Evolutionary conservation across 2,888 invertebrate species (phyloP), one percentile per base, ranked within the genome.

Genomic region (Melinaea menophilus): DNA sequence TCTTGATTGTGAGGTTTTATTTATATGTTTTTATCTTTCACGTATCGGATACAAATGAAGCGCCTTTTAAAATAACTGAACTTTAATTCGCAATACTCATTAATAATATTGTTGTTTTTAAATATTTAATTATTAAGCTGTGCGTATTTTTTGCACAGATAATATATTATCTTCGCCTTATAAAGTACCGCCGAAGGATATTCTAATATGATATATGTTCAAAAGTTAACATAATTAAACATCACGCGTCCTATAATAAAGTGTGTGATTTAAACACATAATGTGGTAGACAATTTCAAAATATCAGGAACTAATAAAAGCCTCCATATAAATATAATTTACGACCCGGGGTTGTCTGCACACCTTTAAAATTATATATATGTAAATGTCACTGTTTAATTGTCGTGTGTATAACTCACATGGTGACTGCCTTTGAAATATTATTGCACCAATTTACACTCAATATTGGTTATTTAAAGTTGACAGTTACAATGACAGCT

Each of bases 221-320:
- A 22, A 22, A 22, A 22, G 22, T 22, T 22, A 22, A 22, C 22
- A 22, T 22, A 22, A 22, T 22, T 22, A 22, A 22, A 22, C 22
- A 22, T 22, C 22, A 22, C 22, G 22, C 22, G 22, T 22, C 22
- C 22, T 22, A 57, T 57, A 41, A 41, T 41, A 41, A 41, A 41
- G 7, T 11, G 41, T 41, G 11, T 41, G 41, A 41, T 41, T 41
- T 41, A 41, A 41, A 41, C 31, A 22, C 31, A 22, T 22, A 22
- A 22, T 48, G 13, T 48, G 12, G n/a, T 48, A 22, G 48, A n/a
- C 48, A 48, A 51, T 51, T 31, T 22, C 45, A 57, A 56, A 62
- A 62, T 62, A 62, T 57, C 45, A 57, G 54, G 61, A 62, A 62
- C 34, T 33, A 59, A 59, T 63, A 63, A 63, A 63, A 63, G 51